phyloP scores from a whole-genome alignment of 2,888 invertebrate genomes.

The Parelbella ahira region DNA sequence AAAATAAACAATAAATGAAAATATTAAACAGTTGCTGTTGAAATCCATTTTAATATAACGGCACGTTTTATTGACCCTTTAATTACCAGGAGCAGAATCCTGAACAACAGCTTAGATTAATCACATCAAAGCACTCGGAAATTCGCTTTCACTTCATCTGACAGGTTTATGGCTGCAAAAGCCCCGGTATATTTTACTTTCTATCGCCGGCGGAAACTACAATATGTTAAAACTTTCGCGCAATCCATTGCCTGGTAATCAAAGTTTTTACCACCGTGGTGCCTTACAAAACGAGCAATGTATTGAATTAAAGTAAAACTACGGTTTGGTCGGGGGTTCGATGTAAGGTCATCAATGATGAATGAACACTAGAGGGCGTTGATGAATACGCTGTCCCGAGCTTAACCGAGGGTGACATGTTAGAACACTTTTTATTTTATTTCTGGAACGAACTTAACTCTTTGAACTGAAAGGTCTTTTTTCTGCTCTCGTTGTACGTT shows the following conservation, averaged over 20 bases:
- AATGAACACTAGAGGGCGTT: constrained; percentile 1
- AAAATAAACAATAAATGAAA: too few species aligned
- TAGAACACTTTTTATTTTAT: constrained; percentile 8
- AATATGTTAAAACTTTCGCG: neutral
- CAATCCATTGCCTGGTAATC: neutral
- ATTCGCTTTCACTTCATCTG: constrained; percentile 12
- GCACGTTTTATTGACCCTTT: too few species aligned
- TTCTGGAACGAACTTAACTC: constrained; percentile 1
- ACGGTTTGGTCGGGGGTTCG: neutral
- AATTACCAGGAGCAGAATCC: too few species aligned
- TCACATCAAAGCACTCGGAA: constrained; percentile 2
- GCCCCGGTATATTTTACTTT: neutral
- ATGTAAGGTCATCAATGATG: constrained; percentile 11
- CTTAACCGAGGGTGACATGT: constrained; percentile 8
- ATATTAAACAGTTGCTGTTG: too few species aligned
- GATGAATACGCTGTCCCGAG: constrained; percentile 13
- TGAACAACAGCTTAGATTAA: constrained; percentile 3
- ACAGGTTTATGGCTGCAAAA: constrained; percentile 1
- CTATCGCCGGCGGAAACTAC: neutral
- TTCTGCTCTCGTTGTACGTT: neutral
- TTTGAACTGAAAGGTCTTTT: neutral
- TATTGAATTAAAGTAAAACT: neutral
- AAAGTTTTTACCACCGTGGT: neutral
- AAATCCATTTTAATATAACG: too few species aligned
- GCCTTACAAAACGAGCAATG: neutral